Evolutionary conservation across 2,113 vertebrate genomes (phyloP).

Genomic region (Psittacula cyanocephala): DNA sequence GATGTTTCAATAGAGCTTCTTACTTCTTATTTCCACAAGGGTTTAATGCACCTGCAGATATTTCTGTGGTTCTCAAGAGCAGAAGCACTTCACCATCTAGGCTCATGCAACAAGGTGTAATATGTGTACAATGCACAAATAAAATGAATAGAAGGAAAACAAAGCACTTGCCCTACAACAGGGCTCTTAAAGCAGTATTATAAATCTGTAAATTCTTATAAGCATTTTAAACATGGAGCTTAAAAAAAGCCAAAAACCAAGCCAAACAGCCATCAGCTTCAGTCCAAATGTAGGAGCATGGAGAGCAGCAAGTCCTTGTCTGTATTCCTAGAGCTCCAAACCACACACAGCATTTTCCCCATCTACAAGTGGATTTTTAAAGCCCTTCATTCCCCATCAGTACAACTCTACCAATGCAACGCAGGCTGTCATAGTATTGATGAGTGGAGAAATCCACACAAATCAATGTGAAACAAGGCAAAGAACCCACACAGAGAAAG

Average conservation of each 20-base stretch:
- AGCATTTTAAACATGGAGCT: not conserved
- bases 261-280: not conserved
- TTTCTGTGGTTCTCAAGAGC: not conserved
- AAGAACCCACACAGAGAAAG: not conserved
- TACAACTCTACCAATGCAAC: not conserved
- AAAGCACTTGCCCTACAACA: not conserved
- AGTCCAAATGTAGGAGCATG: not conserved
- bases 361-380: not conserved
- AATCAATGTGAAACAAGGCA: not conserved
- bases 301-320: not conserved
- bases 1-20: not conserved
- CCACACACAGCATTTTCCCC: not conserved
- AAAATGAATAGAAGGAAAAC: not conserved
- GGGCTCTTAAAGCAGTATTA: not conserved
- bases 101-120: not conserved
- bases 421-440: not conserved
- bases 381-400: not conserved
- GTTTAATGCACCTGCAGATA: not conserved
- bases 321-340: not conserved
- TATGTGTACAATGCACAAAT: accelerated
- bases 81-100: not conserved
- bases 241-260: not conserved
- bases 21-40: not conserved
- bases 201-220: not conserved
- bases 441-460: not conserved